phyloP scores from a whole-genome alignment of 2,113 vertebrate genomes.

The Gymnobelideus leadbeateri region DNA sequence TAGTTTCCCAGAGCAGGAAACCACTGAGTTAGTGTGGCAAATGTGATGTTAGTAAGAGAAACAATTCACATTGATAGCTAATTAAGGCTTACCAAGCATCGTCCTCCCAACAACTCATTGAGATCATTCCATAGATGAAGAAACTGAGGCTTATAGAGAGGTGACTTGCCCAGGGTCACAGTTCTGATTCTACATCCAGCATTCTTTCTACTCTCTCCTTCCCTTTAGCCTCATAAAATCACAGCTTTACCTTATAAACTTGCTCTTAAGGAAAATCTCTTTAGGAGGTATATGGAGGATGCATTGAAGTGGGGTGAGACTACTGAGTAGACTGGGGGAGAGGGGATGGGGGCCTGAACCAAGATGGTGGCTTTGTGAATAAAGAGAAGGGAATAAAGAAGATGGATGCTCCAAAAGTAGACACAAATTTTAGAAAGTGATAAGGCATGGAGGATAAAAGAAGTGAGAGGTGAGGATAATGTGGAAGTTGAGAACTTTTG shows the following conservation, averaged over 20 bases:
- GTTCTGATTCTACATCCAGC: not conserved
- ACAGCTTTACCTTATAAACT: not conserved
- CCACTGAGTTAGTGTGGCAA: not conserved
- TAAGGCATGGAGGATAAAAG: not conserved
- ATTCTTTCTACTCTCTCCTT: not conserved
- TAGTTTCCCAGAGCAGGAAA: not conserved
- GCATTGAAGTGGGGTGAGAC: not conserved
- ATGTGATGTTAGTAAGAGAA: not conserved
- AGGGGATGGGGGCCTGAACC: not conserved
- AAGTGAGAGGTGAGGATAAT: not conserved
- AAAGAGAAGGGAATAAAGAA: not conserved
- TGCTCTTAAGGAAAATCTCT: not conserved
- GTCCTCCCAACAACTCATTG: not conserved
- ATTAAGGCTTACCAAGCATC: not conserved
- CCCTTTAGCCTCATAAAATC: not conserved
- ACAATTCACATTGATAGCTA: not conserved
- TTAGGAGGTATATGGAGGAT: not conserved
- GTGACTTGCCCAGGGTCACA: not conserved
- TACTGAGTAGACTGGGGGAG: not conserved
- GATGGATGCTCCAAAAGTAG: not conserved
- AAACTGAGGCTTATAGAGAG: not conserved
- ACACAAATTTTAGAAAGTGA: not conserved
- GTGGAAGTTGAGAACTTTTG: not conserved
- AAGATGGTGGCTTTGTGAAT: not conserved
- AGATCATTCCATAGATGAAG: not conserved